Percentiles rank a stretch among this genome's conserved stretches.
These are phyloP conservation scores for Acrobasis consociella DNA, from an alignment of 2,888 invertebrate species.

Conservation along the genomic window DNA sequence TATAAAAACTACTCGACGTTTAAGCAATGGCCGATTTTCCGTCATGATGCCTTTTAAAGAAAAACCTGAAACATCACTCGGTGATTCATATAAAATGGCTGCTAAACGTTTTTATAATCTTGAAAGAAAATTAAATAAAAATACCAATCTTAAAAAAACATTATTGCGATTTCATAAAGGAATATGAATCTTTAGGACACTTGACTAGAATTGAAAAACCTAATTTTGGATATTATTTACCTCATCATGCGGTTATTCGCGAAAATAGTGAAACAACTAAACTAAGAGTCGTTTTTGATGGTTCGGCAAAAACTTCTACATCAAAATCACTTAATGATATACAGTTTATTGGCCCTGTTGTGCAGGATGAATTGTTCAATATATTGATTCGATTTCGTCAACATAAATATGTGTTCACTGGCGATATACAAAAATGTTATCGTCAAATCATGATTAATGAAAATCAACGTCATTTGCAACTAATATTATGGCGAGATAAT, in stretches of 20 bases:
- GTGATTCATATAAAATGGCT: conserved; percentile 23
- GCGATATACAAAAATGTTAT: too few species aligned
- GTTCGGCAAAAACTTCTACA: conserved; percentile 26
- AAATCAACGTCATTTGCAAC: conserved; percentile 30
- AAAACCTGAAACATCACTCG: conserved; percentile 22
- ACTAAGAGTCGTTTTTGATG: too few species aligned
- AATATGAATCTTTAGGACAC: conserved; percentile 31
- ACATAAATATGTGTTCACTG: too few species aligned
- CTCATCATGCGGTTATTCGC: too few species aligned
- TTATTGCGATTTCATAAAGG: conserved; percentile 28
- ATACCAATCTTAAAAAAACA: conserved; percentile 21
- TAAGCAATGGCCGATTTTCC: conserved; percentile 30
- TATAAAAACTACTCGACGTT: conserved; percentile 25
- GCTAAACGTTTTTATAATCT: conserved; percentile 13
- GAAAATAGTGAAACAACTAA: too few species aligned
- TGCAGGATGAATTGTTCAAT: too few species aligned
- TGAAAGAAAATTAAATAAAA: conserved; percentile 25
- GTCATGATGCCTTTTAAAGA: conserved; percentile 31
- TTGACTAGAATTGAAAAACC: conserved; percentile 23
- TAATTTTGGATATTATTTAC: too few species aligned
- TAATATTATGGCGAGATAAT: conserved; percentile 33
- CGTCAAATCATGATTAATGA: conserved; percentile 21
- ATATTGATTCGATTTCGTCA: too few species aligned
- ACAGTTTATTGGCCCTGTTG: too few species aligned
- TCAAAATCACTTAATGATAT: too few species aligned